Conservation (phyloP, 2,888 invertebrate species). For the Troides aeacus region DNA sequence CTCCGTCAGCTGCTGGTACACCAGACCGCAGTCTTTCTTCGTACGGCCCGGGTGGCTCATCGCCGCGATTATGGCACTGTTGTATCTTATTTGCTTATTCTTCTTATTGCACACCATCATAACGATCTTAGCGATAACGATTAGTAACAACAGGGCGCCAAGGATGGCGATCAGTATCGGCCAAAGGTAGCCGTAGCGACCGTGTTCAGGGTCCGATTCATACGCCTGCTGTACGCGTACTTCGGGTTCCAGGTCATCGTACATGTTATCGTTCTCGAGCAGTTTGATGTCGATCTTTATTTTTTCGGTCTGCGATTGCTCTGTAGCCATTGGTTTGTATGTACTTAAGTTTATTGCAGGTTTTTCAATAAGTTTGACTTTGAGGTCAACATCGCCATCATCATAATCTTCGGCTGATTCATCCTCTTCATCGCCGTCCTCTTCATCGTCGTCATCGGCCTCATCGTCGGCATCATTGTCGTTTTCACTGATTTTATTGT, state of each 20-base stretch:
- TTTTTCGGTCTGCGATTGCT: constrained; percentile 39
- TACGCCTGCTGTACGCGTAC: constrained; percentile 57
- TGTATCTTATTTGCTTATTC: constrained; percentile 67
- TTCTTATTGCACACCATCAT: constrained; percentile 61
- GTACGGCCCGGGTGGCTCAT: constrained; percentile 77
- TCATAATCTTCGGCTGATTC: constrained; percentile 59
- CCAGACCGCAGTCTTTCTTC: constrained; percentile 86
- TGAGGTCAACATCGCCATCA: constrained; percentile 63
- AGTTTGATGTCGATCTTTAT: constrained; percentile 61
- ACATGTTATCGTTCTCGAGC: constrained; percentile 55
- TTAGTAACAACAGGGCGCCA: constrained; percentile 77
- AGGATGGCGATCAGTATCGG: constrained; percentile 80
- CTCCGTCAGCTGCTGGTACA: constrained; percentile 89
- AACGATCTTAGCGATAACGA: constrained; percentile 77
- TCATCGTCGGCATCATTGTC: constrained; percentile 60
- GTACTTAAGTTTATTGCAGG: constrained; percentile 37
- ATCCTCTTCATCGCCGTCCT: constrained; percentile 58
- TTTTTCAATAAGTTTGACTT: constrained; percentile 63
- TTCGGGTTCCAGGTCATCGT: constrained; percentile 55
- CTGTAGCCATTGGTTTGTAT: constrained; percentile 32
- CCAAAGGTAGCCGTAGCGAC: constrained; percentile 76
- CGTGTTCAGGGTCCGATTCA: constrained; percentile 63
- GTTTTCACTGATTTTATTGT: constrained; percentile 51
- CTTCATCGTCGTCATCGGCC: constrained; percentile 59
- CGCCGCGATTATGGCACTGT: constrained; percentile 76